phyloP scores from a whole-genome alignment of 2,888 invertebrate species.

The Glaucopsyche alexis region DNA sequence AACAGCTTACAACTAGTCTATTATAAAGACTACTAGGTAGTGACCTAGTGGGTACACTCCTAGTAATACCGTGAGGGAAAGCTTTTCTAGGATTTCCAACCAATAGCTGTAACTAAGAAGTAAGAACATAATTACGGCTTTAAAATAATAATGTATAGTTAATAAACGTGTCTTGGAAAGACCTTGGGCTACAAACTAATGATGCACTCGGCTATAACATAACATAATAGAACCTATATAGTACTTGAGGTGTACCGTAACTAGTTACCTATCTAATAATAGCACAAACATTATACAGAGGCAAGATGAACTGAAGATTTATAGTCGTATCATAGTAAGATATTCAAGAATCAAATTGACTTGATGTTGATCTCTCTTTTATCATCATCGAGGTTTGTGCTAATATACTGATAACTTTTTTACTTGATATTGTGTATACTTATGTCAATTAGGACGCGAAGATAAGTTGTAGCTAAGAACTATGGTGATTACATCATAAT shows the following conservation, averaged over 20 bases:
- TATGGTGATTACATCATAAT: too few species aligned
- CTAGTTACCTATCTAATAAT: not conserved
- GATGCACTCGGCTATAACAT: not conserved
- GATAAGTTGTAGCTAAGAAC: too few species aligned
- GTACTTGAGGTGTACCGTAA: not conserved
- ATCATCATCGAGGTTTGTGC: too few species aligned
- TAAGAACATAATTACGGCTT: not conserved
- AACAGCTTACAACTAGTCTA: too few species aligned
- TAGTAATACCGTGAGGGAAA: not conserved
- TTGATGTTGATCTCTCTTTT: too few species aligned
- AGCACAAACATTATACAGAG: not conserved
- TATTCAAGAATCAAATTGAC: too few species aligned
- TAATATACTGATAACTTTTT: too few species aligned
- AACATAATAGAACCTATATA: not conserved
- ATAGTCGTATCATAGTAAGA: not conserved
- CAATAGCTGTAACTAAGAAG: not conserved
- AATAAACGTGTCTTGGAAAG: conserved; percentile 6
- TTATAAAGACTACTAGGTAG: not conserved
- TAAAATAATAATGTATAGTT: not conserved
- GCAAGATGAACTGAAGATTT: not conserved
- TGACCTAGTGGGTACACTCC: not conserved
- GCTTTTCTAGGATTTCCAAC: not conserved
- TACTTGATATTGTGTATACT: too few species aligned
- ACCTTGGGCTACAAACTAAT: conserved; percentile 17
- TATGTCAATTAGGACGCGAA: too few species aligned